phyloP scores from a whole-genome alignment of 2,113 vertebrate species.

The Sapayoa aenigma region DNA sequence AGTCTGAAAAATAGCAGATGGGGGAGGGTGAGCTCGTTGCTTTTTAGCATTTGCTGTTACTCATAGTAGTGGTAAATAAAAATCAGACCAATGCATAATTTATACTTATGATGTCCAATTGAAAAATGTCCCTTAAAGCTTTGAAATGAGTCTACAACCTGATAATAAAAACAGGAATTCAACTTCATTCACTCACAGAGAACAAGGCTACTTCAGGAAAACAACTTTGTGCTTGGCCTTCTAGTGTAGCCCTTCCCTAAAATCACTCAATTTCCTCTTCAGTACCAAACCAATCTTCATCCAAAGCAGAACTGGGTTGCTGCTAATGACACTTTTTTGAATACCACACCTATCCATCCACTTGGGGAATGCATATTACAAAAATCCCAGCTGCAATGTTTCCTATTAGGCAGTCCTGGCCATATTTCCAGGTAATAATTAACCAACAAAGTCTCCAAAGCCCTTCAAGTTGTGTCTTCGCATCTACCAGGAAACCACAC shows the following conservation, averaged over 20 bases:
- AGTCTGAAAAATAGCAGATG: not conserved
- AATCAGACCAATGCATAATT: not conserved
- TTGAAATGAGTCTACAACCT: not conserved
- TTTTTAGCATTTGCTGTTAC: not conserved
- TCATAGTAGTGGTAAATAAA: not conserved
- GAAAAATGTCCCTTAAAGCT: not conserved
- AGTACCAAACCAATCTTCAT: not conserved
- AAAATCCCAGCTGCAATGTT: not conserved
- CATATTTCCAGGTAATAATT: not conserved
- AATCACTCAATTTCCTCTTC: not conserved
- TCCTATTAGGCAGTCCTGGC: not conserved
- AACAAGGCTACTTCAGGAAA: not conserved
- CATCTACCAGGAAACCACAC: not conserved
- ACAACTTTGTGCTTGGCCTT: not conserved
- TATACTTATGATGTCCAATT: not conserved
- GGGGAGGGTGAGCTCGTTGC: not conserved
- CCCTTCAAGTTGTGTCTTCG: not conserved
- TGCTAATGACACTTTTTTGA: not conserved
- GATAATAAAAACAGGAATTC: not conserved
- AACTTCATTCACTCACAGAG: not conserved
- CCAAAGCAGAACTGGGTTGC: not conserved
- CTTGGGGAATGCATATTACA: not conserved
- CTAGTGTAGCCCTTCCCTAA: not conserved
- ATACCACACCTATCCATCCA: not conserved
- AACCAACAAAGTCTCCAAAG: not conserved